Evolutionary conservation across 37 sponge, comb jelly and placozoan species (phyloP), one percentile per base, ranked within the genome.

Genomic region (Chondrilla cf. caribensis): DNA sequence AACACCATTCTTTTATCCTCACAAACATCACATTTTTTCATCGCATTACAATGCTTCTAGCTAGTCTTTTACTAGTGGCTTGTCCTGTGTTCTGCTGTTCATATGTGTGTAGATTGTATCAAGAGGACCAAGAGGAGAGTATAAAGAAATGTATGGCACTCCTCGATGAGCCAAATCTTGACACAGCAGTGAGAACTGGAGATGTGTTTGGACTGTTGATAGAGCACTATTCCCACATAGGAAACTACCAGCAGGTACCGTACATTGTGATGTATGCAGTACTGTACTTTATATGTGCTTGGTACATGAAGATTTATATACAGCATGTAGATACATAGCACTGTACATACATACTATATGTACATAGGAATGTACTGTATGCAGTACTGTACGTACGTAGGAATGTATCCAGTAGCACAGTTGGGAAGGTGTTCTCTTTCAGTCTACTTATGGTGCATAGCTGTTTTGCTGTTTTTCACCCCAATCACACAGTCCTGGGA

Each of bases 201-300:
- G 98, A 98, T 80, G 89, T 98, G 35, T 98, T 93, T 80, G 94
- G 88, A 15, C 71, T 95, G 28, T 64, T 98, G 66, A 87, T 98
- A 8, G 92, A 88, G 57, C 92, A 95, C 86, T 89, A 89, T 39
- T 85, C 85, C 24, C 77, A 87, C 21, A 41, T 40, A 31, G 90
- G 86, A 40, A 70, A 93, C 85, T 89, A 86, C 60, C 54, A 90
- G 60, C 87, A 95, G 87, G 97, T 94, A 62, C 8, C n/a, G n/a
- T 26, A 54, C 35, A 28, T 33, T 81, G 29, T 32, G 22, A 62
- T 82, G 18, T 6, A 38, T 19, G 26, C 67, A 17, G 11, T 77
- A 77, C 51, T 24, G 26, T 14, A 25, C 18, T 38, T 43, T 17
- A 36, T 28, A 35, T 79, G 80, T 22, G 62, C 77, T 71, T 29